These are phyloP conservation scores for Folsomia manolachei DNA, from an alignment of 2,888 invertebrate species.

Conservation along the genomic window DNA sequence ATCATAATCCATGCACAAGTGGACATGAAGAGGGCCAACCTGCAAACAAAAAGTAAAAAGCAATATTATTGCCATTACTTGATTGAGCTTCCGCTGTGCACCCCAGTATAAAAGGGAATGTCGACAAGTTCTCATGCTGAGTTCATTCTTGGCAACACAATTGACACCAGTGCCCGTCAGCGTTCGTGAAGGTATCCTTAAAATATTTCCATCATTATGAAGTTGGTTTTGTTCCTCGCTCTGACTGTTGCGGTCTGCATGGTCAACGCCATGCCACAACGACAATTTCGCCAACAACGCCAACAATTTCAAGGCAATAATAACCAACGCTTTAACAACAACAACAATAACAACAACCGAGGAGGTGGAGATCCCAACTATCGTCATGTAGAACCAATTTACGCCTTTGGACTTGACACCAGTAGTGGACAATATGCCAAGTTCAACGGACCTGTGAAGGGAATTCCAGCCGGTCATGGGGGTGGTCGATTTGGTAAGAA, in stretches of 20 bases:
- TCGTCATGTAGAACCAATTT: conserved; percentile 24
- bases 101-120: conserved; percentile 17
- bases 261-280: conserved; percentile 28
- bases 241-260: conserved; percentile 21
- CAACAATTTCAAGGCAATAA: conserved; percentile 20
- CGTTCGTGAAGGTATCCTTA: background rate
- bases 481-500: conserved; percentile 35
- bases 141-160: background rate
- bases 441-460: conserved; percentile 38
- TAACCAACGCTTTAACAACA: conserved; percentile 24
- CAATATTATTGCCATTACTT: background rate
- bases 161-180: conserved; percentile 10
- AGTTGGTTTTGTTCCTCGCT: conserved; percentile 27
- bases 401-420: conserved; percentile 30
- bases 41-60: background rate
- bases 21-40: background rate
- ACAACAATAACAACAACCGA: conserved; percentile 20
- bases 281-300: conserved; percentile 13
- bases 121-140: background rate
- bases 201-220: conserved; percentile 27
- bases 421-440: conserved; percentile 33
- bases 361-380: conserved; percentile 3
- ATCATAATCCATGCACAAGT: background rate
- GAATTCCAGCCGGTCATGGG: conserved; percentile 36
- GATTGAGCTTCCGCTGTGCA: background rate